Evolutionary conservation across 2,888 invertebrate genomes (phyloP).

Genomic region (Pecten maximus): DNA sequence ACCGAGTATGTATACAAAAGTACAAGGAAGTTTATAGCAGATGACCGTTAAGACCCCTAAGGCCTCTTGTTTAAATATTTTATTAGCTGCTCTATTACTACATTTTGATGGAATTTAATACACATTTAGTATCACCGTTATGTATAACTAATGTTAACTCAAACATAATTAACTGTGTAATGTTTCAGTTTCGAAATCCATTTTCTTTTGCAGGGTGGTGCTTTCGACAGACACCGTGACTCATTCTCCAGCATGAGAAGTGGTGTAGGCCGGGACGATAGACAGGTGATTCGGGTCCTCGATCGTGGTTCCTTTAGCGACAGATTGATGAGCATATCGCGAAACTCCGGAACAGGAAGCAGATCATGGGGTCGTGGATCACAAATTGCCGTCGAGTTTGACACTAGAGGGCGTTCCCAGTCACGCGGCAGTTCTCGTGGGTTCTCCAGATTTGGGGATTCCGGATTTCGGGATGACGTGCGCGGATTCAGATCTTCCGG

Average conservation of each 20-base stretch:
- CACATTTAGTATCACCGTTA: too few relatives aligned
- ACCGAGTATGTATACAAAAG: too few relatives aligned
- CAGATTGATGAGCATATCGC: not conserved
- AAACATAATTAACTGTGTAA: too few relatives aligned
- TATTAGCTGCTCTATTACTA: too few relatives aligned
- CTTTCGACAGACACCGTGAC: too few relatives aligned
- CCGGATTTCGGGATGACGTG: not conserved
- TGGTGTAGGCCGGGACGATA: not conserved
- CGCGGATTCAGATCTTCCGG: not conserved
- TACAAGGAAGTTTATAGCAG: too few relatives aligned
- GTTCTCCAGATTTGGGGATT: not conserved
- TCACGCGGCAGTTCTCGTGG: not conserved
- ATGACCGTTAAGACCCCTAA: too few relatives aligned
- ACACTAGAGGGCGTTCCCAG: not conserved
- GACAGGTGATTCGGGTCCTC: not conserved
- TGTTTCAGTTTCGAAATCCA: too few relatives aligned
- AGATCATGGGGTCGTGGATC: not conserved
- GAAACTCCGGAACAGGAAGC: not conserved
- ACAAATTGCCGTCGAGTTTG: not conserved
- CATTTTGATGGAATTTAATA: too few relatives aligned
- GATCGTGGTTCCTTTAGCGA: not conserved
- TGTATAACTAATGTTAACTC: too few relatives aligned
- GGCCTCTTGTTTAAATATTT: too few relatives aligned
- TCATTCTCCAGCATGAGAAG: not conserved
- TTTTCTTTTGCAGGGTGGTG: too few relatives aligned